Percentiles rank a stretch among this genome's conserved stretches.
Evolutionary conservation across 2,113 vertebrate species (phyloP).

Genomic region (Lipotes vexillifer): DNA sequence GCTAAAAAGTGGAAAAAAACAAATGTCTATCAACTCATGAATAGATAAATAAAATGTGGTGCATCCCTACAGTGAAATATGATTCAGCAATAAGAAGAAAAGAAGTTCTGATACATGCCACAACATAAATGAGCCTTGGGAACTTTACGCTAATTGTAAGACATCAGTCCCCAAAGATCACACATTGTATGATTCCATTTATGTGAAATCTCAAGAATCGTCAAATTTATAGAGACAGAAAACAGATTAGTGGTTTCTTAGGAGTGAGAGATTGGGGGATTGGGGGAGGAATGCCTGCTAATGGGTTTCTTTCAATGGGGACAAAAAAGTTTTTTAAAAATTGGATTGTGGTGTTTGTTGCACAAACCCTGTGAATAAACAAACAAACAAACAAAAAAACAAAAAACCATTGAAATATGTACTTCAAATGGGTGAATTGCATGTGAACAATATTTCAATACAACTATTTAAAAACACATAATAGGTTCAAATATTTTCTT

Average conservation of each 20-base stretch:
- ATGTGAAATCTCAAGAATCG: background rate
- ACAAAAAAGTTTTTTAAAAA: background rate
- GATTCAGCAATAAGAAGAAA: background rate
- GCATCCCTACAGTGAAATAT: background rate
- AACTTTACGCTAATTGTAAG: background rate
- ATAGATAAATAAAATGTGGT: background rate
- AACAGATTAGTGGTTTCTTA: background rate
- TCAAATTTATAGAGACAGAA: background rate
- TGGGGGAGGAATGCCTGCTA: background rate
- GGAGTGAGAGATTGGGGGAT: background rate
- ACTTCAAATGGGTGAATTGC: background rate
- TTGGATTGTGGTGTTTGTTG: background rate
- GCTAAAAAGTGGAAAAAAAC: background rate
- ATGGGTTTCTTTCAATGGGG: background rate
- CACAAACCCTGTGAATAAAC: background rate
- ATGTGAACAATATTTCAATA: background rate
- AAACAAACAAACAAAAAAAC: background rate
- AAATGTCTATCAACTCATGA: background rate
- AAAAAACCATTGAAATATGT: background rate
- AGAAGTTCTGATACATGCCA: background rate
- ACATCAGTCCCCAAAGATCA: background rate
- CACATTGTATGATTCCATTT: background rate
- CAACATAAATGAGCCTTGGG: background rate
- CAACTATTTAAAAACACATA: background rate
- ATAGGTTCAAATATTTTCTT: background rate